Evolutionary conservation across 2,113 vertebrate species (phyloP).

Genomic region (Deroptyus accipitrinus): DNA sequence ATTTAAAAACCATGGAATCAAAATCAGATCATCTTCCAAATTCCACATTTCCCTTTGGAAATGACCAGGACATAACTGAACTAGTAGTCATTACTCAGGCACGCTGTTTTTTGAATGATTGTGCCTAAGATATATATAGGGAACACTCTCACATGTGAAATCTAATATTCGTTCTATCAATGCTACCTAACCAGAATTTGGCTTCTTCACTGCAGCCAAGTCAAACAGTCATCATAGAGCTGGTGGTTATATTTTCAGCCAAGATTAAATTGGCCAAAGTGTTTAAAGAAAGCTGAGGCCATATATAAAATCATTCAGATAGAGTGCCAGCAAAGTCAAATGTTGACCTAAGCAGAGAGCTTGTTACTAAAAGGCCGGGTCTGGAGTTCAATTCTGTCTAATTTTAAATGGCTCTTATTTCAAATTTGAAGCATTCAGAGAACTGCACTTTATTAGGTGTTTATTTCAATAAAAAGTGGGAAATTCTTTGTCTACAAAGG

Average conservation of each 20-base stretch:
- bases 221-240: neutral
- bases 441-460: neutral
- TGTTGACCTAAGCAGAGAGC: constrained; percentile 4
- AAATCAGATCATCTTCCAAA: neutral
- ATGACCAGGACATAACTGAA: neutral
- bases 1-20: neutral
- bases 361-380: neutral
- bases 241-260: neutral
- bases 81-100: neutral
- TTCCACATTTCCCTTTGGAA: constrained; percentile 30
- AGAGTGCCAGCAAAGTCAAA: neutral
- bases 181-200: neutral
- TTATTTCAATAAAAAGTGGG: neutral
- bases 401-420: neutral
- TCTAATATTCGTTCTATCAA: neutral
- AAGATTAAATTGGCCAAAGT: neutral
- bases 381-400: neutral
- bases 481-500: neutral
- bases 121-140: neutral
- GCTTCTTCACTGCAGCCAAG: neutral
- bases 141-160: constrained; percentile 2
- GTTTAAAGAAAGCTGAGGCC: constrained; percentile 15
- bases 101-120: neutral
- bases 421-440: neutral
- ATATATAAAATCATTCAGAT: neutral